phyloP scores from a whole-genome alignment of 2,113 vertebrate genomes.

The Malurus cyaneus region DNA sequence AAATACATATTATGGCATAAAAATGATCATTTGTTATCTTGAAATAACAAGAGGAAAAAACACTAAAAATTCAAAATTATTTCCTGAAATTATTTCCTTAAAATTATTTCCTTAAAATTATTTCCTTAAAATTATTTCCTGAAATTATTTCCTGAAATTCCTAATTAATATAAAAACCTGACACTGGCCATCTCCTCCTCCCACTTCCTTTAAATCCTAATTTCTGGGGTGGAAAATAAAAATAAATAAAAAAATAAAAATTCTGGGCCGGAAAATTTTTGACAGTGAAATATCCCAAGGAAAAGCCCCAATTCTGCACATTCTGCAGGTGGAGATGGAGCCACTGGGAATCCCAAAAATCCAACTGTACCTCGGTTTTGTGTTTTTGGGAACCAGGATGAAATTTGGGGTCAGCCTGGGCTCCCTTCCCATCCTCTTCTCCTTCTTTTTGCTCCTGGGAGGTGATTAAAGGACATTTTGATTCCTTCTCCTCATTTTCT shows the following conservation, averaged over 20 bases:
- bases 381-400: neutral
- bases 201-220: neutral
- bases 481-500: constrained; percentile 2
- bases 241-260: too few relatives aligned
- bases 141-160: neutral
- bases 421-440: constrained; percentile 1
- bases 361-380: neutral
- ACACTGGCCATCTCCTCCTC: neutral
- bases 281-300: neutral
- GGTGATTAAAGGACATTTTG: neutral
- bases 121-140: neutral
- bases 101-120: too few relatives aligned
- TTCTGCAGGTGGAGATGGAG: accelerated
- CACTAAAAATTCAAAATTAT: neutral
- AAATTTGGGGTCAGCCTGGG: neutral
- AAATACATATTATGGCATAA: too few relatives aligned
- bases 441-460: constrained; percentile 17
- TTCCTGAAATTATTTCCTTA: neutral
- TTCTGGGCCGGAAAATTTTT: neutral
- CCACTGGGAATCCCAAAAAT: neutral
- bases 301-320: neutral
- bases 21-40: accelerated
- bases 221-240: neutral
- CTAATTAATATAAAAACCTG: neutral
- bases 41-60: neutral